Conservation (phyloP, 2,797 vertebrate species). For the Epinephelus coioides region DNA sequence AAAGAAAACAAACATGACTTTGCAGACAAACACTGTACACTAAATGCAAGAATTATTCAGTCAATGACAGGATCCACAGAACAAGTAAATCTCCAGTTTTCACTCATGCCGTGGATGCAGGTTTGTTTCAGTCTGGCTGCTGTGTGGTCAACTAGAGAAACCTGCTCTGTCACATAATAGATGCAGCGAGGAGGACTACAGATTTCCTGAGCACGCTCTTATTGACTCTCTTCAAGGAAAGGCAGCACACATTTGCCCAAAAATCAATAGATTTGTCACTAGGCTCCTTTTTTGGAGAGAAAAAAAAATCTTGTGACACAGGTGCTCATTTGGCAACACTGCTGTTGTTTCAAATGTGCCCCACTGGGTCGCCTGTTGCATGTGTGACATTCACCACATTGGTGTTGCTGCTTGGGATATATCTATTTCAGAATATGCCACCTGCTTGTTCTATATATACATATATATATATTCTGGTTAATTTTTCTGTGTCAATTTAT, state of each 20-base stretch:
- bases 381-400: background rate
- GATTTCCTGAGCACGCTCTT: conserved; percentile 25
- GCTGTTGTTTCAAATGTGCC: background rate
- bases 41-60: conserved; percentile 1
- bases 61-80: background rate
- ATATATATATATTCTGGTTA: too few species aligned
- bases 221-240: conserved; percentile 39
- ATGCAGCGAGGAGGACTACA: conserved; percentile 11
- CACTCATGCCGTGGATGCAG: background rate
- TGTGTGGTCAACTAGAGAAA: conserved; percentile 28
- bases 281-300: conserved; percentile 2
- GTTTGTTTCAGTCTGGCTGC: conserved; percentile 21
- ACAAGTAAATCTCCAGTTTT: conserved; percentile 9
- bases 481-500: too few species aligned
- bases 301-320: background rate
- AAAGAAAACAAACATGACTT: conserved; percentile 33
- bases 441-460: background rate
- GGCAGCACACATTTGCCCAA: conserved; percentile 32
- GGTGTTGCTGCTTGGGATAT: background rate
- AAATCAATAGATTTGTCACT: conserved; percentile 47
- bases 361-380: background rate
- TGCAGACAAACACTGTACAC: background rate
- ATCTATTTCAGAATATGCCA: background rate
- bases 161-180: background rate
- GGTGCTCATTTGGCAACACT: background rate